A percentile compares a stretch with the other conserved stretches of the same genome.
Conservation (phyloP, 2,888 invertebrate species). For the Margaritifera margaritifera region DNA sequence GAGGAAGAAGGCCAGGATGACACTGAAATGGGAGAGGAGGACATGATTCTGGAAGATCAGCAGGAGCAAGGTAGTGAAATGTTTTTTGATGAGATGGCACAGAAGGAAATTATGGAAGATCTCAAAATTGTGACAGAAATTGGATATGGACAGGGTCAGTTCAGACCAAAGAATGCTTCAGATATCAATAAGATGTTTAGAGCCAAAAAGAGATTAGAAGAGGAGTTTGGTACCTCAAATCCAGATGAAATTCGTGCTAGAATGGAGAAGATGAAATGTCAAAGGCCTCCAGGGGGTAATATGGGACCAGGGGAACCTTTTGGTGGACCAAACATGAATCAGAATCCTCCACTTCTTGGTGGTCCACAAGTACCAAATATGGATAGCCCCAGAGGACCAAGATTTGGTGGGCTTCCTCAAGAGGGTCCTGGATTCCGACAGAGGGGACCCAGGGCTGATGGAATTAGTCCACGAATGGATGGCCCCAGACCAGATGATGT, state of each 20-base stretch:
- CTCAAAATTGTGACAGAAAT: conserved; percentile 3
- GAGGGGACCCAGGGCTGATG: conserved; percentile 18
- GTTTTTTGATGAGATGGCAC: conserved; percentile 5
- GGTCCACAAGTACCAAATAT: conserved; percentile 11
- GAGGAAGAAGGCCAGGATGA: conserved; percentile 2
- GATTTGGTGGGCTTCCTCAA: conserved; percentile 10
- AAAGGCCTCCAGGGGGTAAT: background rate
- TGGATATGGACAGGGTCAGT: conserved; percentile 1
- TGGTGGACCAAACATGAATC: no score
- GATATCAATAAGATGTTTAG: no score
- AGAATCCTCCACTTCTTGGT: conserved; percentile 7
- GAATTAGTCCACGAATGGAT: conserved; percentile 9
- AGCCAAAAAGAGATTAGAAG: no score
- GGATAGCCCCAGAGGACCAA: conserved; percentile 8
- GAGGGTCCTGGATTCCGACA: background rate
- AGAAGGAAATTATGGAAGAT: background rate
- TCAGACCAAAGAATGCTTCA: background rate
- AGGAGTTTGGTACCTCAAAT: background rate
- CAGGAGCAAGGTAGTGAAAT: conserved; percentile 9
- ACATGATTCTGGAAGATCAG: conserved; percentile 30
- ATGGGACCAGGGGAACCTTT: background rate
- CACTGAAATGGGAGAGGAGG: conserved; percentile 26
- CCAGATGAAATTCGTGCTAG: background rate
- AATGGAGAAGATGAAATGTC: background rate
- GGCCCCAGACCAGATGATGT: no score